Evolutionary conservation across 2,113 vertebrate genomes (phyloP).

Genomic region (Pteronura brasiliensis): DNA sequence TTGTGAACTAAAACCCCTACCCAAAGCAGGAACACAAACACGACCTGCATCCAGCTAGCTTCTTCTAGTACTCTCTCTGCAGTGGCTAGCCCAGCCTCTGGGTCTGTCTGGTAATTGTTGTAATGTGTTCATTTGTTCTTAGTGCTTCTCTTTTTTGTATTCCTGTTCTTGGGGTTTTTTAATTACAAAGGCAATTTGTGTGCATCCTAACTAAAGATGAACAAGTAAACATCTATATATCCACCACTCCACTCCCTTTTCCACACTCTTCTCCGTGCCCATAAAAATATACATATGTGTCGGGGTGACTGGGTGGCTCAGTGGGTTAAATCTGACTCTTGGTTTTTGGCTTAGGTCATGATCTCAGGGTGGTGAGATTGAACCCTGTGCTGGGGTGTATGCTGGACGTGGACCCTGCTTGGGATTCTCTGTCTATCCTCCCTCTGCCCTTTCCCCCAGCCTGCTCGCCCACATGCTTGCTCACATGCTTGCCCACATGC

Average conservation of each 20-base stretch:
- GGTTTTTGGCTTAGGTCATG: no score
- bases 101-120: background rate
- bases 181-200: background rate
- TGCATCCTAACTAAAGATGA: slow-evolving; percentile 40
- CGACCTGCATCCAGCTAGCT: background rate
- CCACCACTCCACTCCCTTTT: background rate
- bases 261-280: background rate
- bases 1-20: background rate
- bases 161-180: background rate
- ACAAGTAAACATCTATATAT: slow-evolving; percentile 26
- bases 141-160: background rate
- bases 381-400: background rate
- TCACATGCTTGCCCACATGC: background rate
- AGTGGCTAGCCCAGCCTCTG: background rate
- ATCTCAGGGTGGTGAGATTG: no score
- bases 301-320: background rate
- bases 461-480: no score
- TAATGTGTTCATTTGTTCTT: background rate
- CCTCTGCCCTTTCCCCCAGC: background rate
- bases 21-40: background rate
- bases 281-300: background rate
- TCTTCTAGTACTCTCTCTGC: background rate
- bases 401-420: background rate
- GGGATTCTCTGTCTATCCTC: background rate
- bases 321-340: background rate